Conservation (phyloP, 1,140 invertebrate genomes). For the Aleiodes sp. region DNA sequence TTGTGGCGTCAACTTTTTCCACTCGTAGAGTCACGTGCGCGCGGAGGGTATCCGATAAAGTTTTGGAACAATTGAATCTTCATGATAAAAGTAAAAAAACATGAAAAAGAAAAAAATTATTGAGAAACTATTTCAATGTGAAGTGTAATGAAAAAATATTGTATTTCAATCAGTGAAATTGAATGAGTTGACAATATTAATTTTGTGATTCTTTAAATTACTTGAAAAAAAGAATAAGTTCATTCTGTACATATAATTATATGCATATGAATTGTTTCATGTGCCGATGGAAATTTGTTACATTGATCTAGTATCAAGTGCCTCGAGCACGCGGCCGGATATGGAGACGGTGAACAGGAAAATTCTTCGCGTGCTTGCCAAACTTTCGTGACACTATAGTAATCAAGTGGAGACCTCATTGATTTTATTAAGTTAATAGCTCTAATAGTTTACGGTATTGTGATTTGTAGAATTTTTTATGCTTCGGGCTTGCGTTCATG, state of each 20-base stretch:
- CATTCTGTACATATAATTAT: background rate
- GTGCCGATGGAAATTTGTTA: background rate
- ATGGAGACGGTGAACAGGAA: background rate
- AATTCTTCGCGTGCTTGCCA: constrained; percentile 4
- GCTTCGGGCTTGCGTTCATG: background rate
- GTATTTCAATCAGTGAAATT: background rate
- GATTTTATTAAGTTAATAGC: constrained; percentile 9
- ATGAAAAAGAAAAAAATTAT: too few relatives aligned
- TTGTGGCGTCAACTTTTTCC: constrained; percentile 54
- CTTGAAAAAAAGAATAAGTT: too few relatives aligned
- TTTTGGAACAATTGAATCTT: background rate
- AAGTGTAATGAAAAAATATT: background rate
- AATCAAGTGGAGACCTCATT: background rate
- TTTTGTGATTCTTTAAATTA: background rate
- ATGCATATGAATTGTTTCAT: background rate
- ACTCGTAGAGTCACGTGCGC: constrained; percentile 7
- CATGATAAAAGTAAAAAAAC: background rate
- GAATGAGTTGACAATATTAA: background rate
- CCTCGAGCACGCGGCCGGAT: background rate
- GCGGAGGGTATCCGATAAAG: constrained; percentile 16
- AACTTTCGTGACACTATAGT: constrained; percentile 20
- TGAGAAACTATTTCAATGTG: too few relatives aligned
- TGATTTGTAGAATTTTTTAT: background rate
- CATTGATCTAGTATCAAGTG: background rate
- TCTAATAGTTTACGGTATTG: background rate